phyloP scores from a whole-genome alignment of 2,888 invertebrate genomes.

The Andricus curvator region DNA sequence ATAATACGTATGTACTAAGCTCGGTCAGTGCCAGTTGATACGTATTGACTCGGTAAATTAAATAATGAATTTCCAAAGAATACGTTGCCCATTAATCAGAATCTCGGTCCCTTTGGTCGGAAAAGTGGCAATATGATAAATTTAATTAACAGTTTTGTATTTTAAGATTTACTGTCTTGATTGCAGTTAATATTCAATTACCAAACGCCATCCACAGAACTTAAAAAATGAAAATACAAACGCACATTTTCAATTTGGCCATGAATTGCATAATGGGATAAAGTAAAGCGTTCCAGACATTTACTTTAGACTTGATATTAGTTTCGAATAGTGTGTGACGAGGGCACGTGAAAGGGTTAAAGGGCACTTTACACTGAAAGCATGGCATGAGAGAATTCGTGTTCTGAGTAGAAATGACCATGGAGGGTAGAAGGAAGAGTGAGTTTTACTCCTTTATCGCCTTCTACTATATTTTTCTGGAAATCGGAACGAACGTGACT shows the following conservation, averaged over 20 bases:
- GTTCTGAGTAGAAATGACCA: not conserved
- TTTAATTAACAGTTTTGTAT: too few species aligned
- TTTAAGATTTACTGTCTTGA: not conserved
- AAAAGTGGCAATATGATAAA: not conserved
- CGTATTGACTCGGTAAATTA: conserved; percentile 40
- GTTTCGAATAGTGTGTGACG: conserved; percentile 14
- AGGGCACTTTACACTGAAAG: not conserved
- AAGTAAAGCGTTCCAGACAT: not conserved
- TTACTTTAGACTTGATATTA: conserved; percentile 26
- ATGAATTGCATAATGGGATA: conserved; percentile 22
- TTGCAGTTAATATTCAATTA: not conserved
- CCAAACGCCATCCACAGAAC: not conserved
- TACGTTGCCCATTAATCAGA: conserved; percentile 31
- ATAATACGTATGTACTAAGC: conserved; percentile 37
- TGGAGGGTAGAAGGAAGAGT: not conserved
- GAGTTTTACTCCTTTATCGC: conserved; percentile 10
- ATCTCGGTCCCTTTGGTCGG: not conserved
- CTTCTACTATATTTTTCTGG: not conserved
- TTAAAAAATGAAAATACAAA: not conserved
- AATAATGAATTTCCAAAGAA: conserved; percentile 17
- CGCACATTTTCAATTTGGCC: not conserved
- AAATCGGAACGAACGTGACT: conserved; percentile 39
- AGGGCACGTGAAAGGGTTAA: conserved; percentile 28
- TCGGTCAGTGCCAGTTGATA: conserved; percentile 63
- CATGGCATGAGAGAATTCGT: not conserved